These are phyloP conservation scores for Macrosteles quadrilineatus DNA, from an alignment of 1,140 invertebrate species.

Conservation along the genomic window DNA sequence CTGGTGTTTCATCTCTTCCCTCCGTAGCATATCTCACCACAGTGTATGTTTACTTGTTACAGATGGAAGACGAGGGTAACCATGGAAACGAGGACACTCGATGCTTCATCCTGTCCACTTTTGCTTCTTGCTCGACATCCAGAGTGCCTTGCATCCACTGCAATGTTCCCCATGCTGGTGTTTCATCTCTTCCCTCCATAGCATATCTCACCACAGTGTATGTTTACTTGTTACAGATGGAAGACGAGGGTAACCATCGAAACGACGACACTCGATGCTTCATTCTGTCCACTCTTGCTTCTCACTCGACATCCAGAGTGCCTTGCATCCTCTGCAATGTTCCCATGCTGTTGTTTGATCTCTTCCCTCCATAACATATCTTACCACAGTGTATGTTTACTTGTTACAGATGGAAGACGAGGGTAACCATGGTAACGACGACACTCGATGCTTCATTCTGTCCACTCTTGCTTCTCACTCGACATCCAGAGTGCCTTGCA, in stretches of 20 bases:
- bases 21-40: too few species aligned
- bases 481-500: slow-evolving; percentile 79
- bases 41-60: too few species aligned
- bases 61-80: too few species aligned
- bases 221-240: slow-evolving; percentile 90
- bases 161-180: slow-evolving; percentile 81
- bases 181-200: slow-evolving; percentile 96
- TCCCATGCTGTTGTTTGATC: slow-evolving; percentile 89
- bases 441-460: slow-evolving; percentile 90
- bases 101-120: slow-evolving; percentile 88
- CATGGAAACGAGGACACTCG: too few species aligned
- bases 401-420: slow-evolving; percentile 96
- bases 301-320: slow-evolving; percentile 78
- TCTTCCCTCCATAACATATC: slow-evolving; percentile 96
- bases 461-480: slow-evolving; percentile 85
- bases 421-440: slow-evolving; percentile 95
- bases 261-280: slow-evolving; percentile 96
- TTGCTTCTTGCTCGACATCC: slow-evolving; percentile 81
- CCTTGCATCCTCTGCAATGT: slow-evolving; percentile 87
- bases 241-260: slow-evolving; percentile 95
- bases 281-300: slow-evolving; percentile 87
- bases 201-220: too few species aligned
- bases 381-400: too few species aligned
- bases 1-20: slow-evolving; percentile 96
- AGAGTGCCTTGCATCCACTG: slow-evolving; percentile 87